Percentiles rank a stretch among this genome's conserved stretches.
Evolutionary conservation across 2,888 invertebrate species (phyloP).

Genomic region (Eurytoma adleriae): DNA sequence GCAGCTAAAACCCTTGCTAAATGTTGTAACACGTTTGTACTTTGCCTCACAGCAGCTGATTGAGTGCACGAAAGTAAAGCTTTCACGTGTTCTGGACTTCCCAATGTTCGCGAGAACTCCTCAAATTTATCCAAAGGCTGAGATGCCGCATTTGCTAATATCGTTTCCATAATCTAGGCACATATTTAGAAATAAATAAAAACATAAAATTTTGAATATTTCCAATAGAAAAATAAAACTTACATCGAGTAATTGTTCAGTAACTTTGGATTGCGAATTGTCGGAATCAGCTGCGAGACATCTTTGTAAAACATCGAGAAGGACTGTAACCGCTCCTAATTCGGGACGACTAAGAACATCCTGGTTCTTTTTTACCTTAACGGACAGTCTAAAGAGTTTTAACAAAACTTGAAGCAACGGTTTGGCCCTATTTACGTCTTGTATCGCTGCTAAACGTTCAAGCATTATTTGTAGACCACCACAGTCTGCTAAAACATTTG

Average conservation of each 20-base stretch:
- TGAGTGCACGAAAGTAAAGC: slow-evolving; percentile 89
- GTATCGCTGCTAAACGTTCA: slow-evolving; percentile 89
- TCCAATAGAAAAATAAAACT: slow-evolving; percentile 59
- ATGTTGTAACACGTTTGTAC: slow-evolving; percentile 87
- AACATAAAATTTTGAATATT: slow-evolving; percentile 6
- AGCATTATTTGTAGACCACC: slow-evolving; percentile 89
- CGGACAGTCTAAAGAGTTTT: slow-evolving; percentile 92
- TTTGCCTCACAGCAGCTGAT: slow-evolving; percentile 83
- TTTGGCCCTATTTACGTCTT: slow-evolving; percentile 90
- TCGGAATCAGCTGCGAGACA: slow-evolving; percentile 82
- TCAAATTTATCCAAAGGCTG: slow-evolving; percentile 89
- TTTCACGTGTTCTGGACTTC: slow-evolving; percentile 92
- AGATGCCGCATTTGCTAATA: slow-evolving; percentile 93
- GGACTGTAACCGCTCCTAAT: slow-evolving; percentile 88
- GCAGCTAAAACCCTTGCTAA: slow-evolving; percentile 96
- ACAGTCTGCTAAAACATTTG: slow-evolving; percentile 89
- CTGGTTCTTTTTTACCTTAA: slow-evolving; percentile 93
- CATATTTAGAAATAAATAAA: neutral
- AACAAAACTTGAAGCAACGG: slow-evolving; percentile 92
- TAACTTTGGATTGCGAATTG: slow-evolving; percentile 86
- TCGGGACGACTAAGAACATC: slow-evolving; percentile 92
- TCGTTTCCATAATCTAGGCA: slow-evolving; percentile 92
- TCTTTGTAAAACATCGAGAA: slow-evolving; percentile 90
- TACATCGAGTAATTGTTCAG: slow-evolving; percentile 92
- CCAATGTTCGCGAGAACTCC: slow-evolving; percentile 92